Conservation (phyloP, 2,113 vertebrate genomes). For the Rattus rattus region DNA sequence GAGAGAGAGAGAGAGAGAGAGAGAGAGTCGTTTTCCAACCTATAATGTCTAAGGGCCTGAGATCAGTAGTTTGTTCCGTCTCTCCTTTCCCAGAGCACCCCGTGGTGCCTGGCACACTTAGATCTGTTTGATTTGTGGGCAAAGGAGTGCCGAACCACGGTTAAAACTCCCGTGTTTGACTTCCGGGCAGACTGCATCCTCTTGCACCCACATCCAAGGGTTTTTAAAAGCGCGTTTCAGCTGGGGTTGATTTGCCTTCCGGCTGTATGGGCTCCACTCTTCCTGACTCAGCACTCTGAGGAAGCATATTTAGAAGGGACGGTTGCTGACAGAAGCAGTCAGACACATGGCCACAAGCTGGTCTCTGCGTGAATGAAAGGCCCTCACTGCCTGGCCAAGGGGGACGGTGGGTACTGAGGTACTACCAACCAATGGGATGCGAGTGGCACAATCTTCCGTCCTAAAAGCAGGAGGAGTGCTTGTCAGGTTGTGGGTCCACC, state of each 20-base stretch:
- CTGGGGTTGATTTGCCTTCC: conserved; percentile 56
- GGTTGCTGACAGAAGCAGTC: conserved; percentile 41
- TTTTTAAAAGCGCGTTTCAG: conserved; percentile 42
- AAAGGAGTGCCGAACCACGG: not conserved
- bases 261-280: conserved; percentile 18
- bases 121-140: not conserved
- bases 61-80: not conserved
- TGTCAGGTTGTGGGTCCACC: not conserved
- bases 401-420: not conserved
- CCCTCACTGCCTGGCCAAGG: not conserved
- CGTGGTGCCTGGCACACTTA: not conserved
- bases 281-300: conserved; percentile 63
- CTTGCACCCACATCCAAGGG: conserved; percentile 52
- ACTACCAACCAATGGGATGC: fast-evolving
- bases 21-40: not conserved
- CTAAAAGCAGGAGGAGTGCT: not conserved
- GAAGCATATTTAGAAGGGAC: conserved; percentile 21
- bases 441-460: not conserved
- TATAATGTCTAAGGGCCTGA: not conserved
- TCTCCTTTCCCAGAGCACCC: not conserved
- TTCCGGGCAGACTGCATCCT: conserved; percentile 54
- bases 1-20: too few species aligned
- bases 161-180: conserved; percentile 26
- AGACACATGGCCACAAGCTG: conserved; percentile 68
- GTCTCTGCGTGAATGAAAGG: not conserved